A percentile compares a stretch with the other conserved stretches of the same genome.
Evolutionary conservation across 2,113 vertebrate species (phyloP).

Genomic region (Ictidomys tridecemlineatus): DNA sequence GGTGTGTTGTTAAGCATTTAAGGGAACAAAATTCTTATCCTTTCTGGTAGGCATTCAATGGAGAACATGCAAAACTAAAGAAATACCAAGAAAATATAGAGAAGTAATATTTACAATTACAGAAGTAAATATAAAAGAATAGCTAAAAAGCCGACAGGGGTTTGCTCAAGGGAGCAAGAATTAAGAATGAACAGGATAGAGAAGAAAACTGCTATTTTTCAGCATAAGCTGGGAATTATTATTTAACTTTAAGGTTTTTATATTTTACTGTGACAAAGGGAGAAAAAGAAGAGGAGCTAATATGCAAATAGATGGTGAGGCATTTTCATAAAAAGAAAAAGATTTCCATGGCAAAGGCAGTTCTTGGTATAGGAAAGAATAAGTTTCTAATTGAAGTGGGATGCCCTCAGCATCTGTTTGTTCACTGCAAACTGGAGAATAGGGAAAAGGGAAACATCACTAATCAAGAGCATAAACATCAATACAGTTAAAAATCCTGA

Average conservation of each 20-base stretch:
- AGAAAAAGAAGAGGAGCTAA: neutral
- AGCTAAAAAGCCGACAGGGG: neutral
- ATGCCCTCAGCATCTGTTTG: neutral
- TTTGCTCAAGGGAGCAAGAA: slow-evolving; percentile 1
- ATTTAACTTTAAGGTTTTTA: neutral
- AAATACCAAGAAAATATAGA: slow-evolving; percentile 3
- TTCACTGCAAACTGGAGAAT: slow-evolving; percentile 5
- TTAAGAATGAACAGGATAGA: neutral
- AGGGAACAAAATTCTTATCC: neutral
- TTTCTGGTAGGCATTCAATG: neutral
- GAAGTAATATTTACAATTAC: neutral
- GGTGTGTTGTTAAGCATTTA: neutral
- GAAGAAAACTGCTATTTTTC: neutral
- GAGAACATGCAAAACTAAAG: neutral
- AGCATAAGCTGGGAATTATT: neutral
- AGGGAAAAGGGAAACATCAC: neutral
- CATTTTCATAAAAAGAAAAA: neutral
- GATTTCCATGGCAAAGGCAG: neutral
- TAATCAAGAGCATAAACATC: neutral
- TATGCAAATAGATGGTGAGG: neutral
- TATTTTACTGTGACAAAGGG: neutral
- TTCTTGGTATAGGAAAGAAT: neutral
- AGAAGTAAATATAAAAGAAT: neutral
- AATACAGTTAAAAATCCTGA: neutral
- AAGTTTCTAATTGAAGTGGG: neutral